Base-by-base conservation (phyloP, 2,113 vertebrate genomes). In the Cyanistes caeruleus region DNA sequence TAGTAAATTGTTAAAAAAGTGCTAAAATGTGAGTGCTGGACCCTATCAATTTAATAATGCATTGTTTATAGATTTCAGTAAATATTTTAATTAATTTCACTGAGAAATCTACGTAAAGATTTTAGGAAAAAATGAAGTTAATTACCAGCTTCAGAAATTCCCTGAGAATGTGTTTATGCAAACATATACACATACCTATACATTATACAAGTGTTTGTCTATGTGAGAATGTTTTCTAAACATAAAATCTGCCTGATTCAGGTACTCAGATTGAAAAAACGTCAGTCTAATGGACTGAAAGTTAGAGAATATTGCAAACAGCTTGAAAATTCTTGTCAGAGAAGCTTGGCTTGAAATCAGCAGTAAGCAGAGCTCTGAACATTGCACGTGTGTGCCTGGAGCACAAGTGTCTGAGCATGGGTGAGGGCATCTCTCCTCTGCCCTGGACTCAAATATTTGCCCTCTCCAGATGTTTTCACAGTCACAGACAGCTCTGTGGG, bases 1-100 rank as follows among this genome's bases (percentile, higher is more conserved):
- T 95, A 89, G 77, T 90, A 89, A 86, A 96, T 96, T 88, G 88
- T 90, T 96, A 23, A 72, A 93, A 69, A 88, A 95, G 68, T 92
- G 93, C 88, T 93, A 95, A 96, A 95, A 73, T 17, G 62, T 76
- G 79, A 92, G 80, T 96, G 68, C 56, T 96, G 96, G 92, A 93
- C 94, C 73, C 73, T 81, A 49, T 48, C 77, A 74, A 43, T 82
- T 91, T 95, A 93, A 82, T 93, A 96, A 90, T 85, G 81, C 89
- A 91, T 94, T 96, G 88, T 96, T 96, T 84, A 60, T 70, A 52
- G 90, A 46, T 90, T 93, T 94, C 28, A 17, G 58, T 86, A 96
- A 91, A 92, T 93, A 84, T 56, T 86, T 77, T 65, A 93, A 93
- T 92, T 56, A 41, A 60, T 90, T 90, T 85, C 79, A 48, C 41